phyloP scores from a whole-genome alignment of 2,113 vertebrate genomes.

The Xenopus tropicalis region UCB_Xtro_10.0 CM004444.2:2832001-2832500 shows the following conservation, averaged over 20 bases:
- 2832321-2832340: conserved; percentile 81
- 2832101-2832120: conserved; percentile 55
- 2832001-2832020: not conserved
- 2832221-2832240: conserved; percentile 85
- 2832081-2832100: conserved; percentile 5
- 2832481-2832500: conserved; percentile 89
- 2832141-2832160: conserved; percentile 36
- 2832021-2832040: not conserved
- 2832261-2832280: conserved; percentile 85
- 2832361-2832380: conserved; percentile 90
- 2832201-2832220: conserved; percentile 84
- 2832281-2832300: conserved; percentile 92
- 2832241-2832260: conserved; percentile 94
- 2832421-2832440: conserved; percentile 81
- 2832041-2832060: no score
- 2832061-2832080: not conserved
- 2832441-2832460: conserved; percentile 82
- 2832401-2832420: conserved; percentile 97
- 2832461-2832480: conserved; percentile 88
- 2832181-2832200: conserved; percentile 90
- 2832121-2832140: conserved; percentile 30
- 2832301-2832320: conserved; percentile 72
- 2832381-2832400: conserved; percentile 90
- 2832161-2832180: conserved; percentile 67
- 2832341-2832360: conserved; percentile 91